These are phyloP conservation scores for Corydoras sp. DNA, from an alignment of 2,113 vertebrate genomes.

Conservation along the genomic window DNA sequence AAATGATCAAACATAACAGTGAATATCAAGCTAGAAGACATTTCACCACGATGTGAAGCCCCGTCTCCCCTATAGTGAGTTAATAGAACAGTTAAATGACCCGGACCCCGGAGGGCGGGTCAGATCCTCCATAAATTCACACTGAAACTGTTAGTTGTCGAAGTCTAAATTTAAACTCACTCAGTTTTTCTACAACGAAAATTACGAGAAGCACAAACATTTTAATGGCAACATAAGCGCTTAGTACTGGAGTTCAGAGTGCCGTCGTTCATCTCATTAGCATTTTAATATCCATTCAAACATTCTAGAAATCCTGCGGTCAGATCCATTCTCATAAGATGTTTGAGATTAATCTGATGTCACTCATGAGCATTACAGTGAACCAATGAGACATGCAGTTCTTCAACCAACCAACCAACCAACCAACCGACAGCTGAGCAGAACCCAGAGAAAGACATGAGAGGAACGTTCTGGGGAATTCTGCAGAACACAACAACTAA, in stretches of 20 bases:
- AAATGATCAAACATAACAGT: conserved; percentile 99
- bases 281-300: conserved; percentile 82
- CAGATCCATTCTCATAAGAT: no score
- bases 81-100: conserved; percentile 97
- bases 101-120: conserved; percentile 94
- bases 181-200: conserved; percentile 99
- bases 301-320: conserved; percentile 83
- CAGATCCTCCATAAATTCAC: conserved; percentile 97
- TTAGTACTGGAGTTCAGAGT: conserved; percentile 96
- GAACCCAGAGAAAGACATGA: no score
- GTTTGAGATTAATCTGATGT: no score
- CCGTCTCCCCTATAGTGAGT: conserved; percentile 96
- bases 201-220: conserved; percentile 99
- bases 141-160: conserved; percentile 95
- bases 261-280: conserved; percentile 66
- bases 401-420: no score
- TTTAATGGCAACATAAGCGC: conserved; percentile 97
- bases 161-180: conserved; percentile 98
- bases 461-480: no score
- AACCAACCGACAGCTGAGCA: no score
- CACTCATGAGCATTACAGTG: no score
- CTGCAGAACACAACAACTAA: no score
- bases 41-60: conserved; percentile 93
- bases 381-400: no score
- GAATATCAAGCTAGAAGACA: conserved; percentile 99